These are phyloP conservation scores for Nasalis larvatus DNA, from an alignment of 2,113 vertebrate species.

Conservation along the genomic window DNA sequence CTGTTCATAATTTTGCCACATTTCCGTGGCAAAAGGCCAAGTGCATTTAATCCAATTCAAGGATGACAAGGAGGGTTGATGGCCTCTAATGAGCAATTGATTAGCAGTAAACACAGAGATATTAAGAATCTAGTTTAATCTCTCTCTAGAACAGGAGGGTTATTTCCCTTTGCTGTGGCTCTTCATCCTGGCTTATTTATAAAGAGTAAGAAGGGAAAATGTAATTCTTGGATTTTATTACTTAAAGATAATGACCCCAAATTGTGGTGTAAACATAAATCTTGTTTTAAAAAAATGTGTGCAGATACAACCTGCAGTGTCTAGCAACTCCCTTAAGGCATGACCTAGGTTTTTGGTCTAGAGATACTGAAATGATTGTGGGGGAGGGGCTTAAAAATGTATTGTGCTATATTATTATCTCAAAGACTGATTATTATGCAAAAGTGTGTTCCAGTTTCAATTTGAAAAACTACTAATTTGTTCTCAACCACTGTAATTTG, in stretches of 20 bases:
- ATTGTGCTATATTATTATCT: constrained; percentile 48
- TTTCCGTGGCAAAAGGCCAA: constrained; percentile 70
- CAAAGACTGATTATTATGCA: constrained; percentile 49
- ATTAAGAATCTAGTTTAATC: neutral
- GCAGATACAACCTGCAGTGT: neutral
- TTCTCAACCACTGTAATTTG: constrained; percentile 57
- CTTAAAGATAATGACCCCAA: neutral
- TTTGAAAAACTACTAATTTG: constrained; percentile 62
- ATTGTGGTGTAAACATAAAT: neutral
- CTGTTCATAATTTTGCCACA: constrained; percentile 46
- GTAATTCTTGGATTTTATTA: neutral
- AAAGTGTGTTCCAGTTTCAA: constrained; percentile 32
- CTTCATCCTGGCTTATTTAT: neutral
- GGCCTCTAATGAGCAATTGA: constrained; percentile 78
- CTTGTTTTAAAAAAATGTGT: neutral
- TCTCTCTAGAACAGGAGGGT: neutral
- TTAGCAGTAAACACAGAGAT: constrained; percentile 64
- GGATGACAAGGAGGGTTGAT: constrained; percentile 74
- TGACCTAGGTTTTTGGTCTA: neutral
- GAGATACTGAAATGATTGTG: neutral
- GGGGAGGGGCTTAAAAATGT: neutral
- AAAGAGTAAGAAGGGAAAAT: neutral
- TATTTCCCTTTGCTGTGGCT: neutral
- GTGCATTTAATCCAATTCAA: constrained; percentile 58
- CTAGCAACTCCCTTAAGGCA: neutral